These are phyloP conservation scores for Clupea harengus DNA, from an alignment of 2,113 vertebrate genomes.

Conservation along the genomic window DNA sequence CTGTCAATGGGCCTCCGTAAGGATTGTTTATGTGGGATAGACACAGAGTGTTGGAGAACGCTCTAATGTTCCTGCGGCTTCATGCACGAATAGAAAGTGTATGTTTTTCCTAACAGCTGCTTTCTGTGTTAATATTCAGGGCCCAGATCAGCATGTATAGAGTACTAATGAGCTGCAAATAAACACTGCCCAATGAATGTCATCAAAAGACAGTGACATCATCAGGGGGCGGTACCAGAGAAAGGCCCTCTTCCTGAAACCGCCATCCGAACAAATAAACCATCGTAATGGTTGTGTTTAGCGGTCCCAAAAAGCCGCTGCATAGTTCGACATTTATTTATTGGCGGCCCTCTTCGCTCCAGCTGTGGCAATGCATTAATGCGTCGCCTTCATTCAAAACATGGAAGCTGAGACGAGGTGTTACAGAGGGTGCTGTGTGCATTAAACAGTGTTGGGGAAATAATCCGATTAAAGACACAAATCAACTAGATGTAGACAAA, in stretches of 20 bases:
- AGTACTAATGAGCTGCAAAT: conserved; percentile 56
- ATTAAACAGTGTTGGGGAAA: not conserved
- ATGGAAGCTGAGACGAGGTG: not conserved
- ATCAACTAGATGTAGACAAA: not conserved
- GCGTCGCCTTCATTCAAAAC: not conserved
- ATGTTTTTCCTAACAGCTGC: conserved; percentile 9
- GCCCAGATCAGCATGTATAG: conserved; percentile 32
- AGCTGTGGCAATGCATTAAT: not conserved
- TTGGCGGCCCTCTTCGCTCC: not conserved
- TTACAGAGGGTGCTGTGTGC: not conserved
- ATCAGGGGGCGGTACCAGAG: conserved; percentile 31
- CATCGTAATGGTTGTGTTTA: conserved; percentile 54
- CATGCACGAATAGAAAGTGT: not conserved
- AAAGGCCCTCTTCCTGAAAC: conserved; percentile 44
- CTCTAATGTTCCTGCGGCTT: not conserved
- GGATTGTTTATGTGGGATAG: conserved; percentile 13
- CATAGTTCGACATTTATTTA: not conserved
- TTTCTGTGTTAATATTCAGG: not conserved
- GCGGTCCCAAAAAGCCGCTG: conserved; percentile 34
- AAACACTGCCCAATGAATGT: conserved; percentile 46
- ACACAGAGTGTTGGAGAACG: not conserved
- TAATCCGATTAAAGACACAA: not conserved
- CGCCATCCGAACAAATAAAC: conserved; percentile 63
- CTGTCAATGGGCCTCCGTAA: not conserved
- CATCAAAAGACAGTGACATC: conserved; percentile 50